Evolutionary conservation across 2,113 vertebrate species (phyloP).

Genomic region (Callipepla squamata): DNA sequence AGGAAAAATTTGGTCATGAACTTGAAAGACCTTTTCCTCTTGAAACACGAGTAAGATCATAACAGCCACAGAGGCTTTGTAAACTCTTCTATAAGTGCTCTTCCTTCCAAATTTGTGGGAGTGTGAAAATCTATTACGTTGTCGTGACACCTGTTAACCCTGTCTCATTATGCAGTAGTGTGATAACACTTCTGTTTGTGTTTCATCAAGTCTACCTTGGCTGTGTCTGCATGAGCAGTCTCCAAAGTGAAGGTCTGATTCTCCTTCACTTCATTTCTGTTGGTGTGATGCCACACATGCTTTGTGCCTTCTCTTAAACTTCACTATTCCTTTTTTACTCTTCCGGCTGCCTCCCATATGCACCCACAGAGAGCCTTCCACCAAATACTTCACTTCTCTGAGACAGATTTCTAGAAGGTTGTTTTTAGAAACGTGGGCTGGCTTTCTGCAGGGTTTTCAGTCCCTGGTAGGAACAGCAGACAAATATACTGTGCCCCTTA

Average conservation of each 20-base stretch:
- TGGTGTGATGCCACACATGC: not conserved
- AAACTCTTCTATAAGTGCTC: not conserved
- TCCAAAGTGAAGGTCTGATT: not conserved
- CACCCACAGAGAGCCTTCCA: not conserved
- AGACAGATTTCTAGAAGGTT: slow-evolving; percentile 10
- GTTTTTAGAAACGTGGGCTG: not conserved
- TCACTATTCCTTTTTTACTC: not conserved
- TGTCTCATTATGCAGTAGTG: not conserved
- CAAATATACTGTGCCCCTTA: not conserved
- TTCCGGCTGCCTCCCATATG: not conserved
- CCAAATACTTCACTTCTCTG: not conserved
- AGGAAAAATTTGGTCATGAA: slow-evolving; percentile 6
- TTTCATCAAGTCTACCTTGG: not conserved
- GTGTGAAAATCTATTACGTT: not conserved
- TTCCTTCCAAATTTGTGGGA: not conserved
- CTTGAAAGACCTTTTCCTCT: slow-evolving; percentile 16
- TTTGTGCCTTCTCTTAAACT: not conserved
- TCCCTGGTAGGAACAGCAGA: slow-evolving; percentile 26
- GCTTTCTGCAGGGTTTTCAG: not conserved
- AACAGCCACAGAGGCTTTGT: not conserved
- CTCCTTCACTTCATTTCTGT: not conserved
- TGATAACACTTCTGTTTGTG: not conserved
- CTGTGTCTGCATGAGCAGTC: not conserved
- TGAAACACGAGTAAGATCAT: not conserved
- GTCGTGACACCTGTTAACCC: accelerated